Evolutionary conservation across 1,140 invertebrate species (phyloP).

Genomic region (Pachypeltis micranthus): DNA sequence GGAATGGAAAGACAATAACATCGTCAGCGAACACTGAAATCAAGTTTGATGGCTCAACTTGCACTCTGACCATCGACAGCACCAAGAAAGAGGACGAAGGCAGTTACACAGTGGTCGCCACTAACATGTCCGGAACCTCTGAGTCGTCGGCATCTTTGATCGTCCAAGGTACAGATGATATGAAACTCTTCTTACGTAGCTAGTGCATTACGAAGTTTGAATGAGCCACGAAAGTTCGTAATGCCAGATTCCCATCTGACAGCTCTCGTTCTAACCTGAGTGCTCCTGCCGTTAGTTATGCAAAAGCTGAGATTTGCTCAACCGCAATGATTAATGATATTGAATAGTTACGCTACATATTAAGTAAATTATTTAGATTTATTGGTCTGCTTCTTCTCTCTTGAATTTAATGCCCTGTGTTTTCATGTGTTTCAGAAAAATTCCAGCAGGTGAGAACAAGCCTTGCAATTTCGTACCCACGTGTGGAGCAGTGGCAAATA

Average conservation of each 20-base stretch:
- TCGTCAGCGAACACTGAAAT: conserved; percentile 47
- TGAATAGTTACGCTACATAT: too few relatives aligned
- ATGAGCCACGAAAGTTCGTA: too few relatives aligned
- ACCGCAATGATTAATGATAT: too few relatives aligned
- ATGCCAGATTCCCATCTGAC: too few relatives aligned
- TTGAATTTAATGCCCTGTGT: conserved; percentile 9
- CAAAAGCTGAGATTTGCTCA: too few relatives aligned
- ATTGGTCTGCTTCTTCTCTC: too few relatives aligned
- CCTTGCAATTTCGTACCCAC: background rate
- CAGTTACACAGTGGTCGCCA: conserved; percentile 64
- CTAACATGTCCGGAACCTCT: conserved; percentile 70
- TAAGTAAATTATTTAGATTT: too few relatives aligned
- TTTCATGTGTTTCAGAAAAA: conserved; percentile 9
- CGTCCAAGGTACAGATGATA: conserved; percentile 44
- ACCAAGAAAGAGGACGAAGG: conserved; percentile 56
- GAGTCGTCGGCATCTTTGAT: conserved; percentile 65
- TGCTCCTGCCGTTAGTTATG: too few relatives aligned
- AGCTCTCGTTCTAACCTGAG: too few relatives aligned
- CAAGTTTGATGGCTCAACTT: conserved; percentile 69
- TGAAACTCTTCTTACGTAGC: background rate
- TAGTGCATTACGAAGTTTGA: too few relatives aligned
- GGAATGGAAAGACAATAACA: conserved; percentile 56
- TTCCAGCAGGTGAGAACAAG: conserved; percentile 5
- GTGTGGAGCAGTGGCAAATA: background rate
- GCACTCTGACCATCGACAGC: conserved; percentile 57